Evolutionary conservation across 2,113 vertebrate species (phyloP).

Genomic region (Pampusana beccarii): DNA sequence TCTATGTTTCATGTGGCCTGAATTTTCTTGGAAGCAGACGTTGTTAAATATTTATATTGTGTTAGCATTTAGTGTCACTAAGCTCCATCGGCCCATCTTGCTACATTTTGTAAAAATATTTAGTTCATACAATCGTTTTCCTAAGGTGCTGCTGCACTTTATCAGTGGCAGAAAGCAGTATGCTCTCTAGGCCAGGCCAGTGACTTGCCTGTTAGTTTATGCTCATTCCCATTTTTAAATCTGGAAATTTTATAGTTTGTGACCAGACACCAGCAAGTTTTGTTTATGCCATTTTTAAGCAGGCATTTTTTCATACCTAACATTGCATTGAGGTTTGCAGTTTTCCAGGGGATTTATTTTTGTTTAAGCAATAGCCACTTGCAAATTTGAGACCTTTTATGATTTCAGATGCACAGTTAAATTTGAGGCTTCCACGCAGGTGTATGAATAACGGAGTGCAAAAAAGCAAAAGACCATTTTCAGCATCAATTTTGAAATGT

Average conservation of each 20-base stretch:
- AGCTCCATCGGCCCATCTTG: not conserved
- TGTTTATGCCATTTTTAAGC: not conserved
- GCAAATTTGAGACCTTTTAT: not conserved
- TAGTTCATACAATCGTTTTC: not conserved
- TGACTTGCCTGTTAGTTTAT: not conserved
- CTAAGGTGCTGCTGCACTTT: not conserved
- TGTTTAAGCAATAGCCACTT: not conserved
- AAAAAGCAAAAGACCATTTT: not conserved
- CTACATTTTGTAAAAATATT: not conserved
- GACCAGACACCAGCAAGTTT: not conserved
- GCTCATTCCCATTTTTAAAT: not conserved
- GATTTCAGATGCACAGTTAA: not conserved
- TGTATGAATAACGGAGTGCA: not conserved
- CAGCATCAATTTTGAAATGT: not conserved
- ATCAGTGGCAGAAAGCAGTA: not conserved
- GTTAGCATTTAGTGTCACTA: constrained; percentile 20
- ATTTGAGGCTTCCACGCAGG: not conserved
- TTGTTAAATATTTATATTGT: constrained; percentile 55
- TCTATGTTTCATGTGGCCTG: constrained; percentile 40
- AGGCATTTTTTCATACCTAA: not conserved
- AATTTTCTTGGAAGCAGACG: constrained; percentile 21
- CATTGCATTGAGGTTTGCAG: not conserved
- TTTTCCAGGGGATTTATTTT: not conserved
- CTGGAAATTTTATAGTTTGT: not conserved
- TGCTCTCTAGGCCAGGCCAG: not conserved